Conservation (phyloP, 2,113 vertebrate genomes). For the Eidolon helvum region DNA sequence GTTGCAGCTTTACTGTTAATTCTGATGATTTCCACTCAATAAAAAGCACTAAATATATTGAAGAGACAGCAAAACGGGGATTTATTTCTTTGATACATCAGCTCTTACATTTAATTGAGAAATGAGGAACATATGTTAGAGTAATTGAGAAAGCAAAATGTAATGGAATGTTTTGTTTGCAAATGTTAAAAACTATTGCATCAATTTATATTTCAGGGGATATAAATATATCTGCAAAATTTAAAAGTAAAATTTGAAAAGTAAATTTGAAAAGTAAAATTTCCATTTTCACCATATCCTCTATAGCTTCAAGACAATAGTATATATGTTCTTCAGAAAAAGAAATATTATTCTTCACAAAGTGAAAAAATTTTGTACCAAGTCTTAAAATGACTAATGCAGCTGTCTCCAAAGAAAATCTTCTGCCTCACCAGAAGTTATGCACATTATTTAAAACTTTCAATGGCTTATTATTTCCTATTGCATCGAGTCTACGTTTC, state of each 20-base stretch:
- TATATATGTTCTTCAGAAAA: not conserved
- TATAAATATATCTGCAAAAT: not conserved
- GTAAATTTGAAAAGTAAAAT: not conserved
- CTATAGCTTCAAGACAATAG: not conserved
- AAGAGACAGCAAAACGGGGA: not conserved
- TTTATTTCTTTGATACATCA: slow-evolving; percentile 40
- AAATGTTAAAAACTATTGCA: not conserved
- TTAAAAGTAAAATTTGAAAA: not conserved
- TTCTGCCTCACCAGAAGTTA: not conserved
- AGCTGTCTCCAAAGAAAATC: not conserved
- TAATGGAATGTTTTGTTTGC: not conserved
- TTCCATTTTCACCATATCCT: not conserved
- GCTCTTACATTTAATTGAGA: slow-evolving; percentile 23
- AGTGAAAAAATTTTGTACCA: not conserved
- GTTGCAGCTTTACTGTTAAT: slow-evolving; percentile 57
- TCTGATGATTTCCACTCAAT: slow-evolving; percentile 42
- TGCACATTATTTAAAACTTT: not conserved
- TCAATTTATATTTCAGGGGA: slow-evolving; percentile 11
- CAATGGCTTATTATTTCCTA: not conserved
- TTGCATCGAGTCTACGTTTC: not conserved
- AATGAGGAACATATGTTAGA: slow-evolving; percentile 8
- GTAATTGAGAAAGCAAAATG: not conserved
- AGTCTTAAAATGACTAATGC: not conserved
- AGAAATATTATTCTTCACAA: not conserved
- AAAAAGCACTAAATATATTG: not conserved